A percentile compares a stretch with the other conserved stretches of the same genome.
Conservation (phyloP, 30 jellyfish, hydroid and myxozoan genomes). For the Kudoa iwatai region DNA sequence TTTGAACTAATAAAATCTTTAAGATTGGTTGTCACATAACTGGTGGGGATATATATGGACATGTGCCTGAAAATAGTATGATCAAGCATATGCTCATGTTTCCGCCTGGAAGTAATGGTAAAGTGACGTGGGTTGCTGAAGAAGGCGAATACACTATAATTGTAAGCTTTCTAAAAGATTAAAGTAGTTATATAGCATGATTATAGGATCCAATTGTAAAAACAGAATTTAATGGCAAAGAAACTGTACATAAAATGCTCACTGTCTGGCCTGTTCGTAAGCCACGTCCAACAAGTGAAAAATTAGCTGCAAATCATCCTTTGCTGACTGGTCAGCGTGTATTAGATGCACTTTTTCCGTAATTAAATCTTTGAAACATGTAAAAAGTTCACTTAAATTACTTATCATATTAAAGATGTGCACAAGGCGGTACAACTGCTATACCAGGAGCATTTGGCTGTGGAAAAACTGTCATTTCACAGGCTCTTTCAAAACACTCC, state of each 20-base stretch:
- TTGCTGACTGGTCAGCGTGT: constrained; percentile 92
- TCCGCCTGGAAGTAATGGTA: constrained; percentile 52
- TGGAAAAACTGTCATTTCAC: constrained; percentile 90
- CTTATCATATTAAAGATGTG: constrained; percentile 14
- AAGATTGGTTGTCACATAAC: constrained; percentile 66
- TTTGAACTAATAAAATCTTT: constrained; percentile 1
- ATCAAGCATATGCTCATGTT: constrained; percentile 52
- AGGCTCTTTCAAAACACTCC: constrained; percentile 48
- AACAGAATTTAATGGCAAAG: neutral
- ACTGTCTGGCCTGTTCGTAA: constrained; percentile 97
- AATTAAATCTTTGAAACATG: no score
- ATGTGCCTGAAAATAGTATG: constrained; percentile 40
- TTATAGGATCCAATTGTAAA: neutral
- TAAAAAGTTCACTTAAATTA: neutral
- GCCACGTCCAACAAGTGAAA: constrained; percentile 66
- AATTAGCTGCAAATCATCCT: constrained; percentile 83
- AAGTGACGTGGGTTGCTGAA: constrained; percentile 59
- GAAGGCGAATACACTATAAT: constrained; percentile 36
- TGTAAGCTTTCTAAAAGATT: constrained; percentile 8
- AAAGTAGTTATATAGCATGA: no score
- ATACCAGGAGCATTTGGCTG: constrained; percentile 99
- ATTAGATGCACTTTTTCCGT: constrained; percentile 90
- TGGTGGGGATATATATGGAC: constrained; percentile 86
- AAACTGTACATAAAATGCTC: neutral
- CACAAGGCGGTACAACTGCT: constrained; percentile 97